phyloP scores from a whole-genome alignment of 1,140 invertebrate species.

The Dendroctonus valens region DNA sequence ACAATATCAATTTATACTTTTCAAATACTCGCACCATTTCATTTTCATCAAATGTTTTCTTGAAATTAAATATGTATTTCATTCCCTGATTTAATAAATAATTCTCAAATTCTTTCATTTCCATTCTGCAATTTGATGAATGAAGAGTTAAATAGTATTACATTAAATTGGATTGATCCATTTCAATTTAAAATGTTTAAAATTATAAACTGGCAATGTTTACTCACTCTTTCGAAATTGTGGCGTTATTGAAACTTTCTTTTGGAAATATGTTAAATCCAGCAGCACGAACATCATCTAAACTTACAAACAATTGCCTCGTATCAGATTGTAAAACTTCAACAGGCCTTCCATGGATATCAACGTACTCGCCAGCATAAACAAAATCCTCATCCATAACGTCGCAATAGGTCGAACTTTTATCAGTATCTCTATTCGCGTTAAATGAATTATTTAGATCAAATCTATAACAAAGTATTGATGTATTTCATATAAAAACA shows the following conservation, averaged over 20 bases:
- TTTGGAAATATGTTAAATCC: slow-evolving; percentile 37
- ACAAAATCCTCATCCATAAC: slow-evolving; percentile 20
- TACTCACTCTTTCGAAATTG: slow-evolving; percentile 27
- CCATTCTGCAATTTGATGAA: slow-evolving; percentile 4
- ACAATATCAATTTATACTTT: slow-evolving; percentile 22
- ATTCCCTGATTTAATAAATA: slow-evolving; percentile 31
- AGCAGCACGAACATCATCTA: slow-evolving; percentile 31
- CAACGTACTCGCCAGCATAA: slow-evolving; percentile 22
- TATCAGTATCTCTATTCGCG: neutral
- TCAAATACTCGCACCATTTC: slow-evolving; percentile 35
- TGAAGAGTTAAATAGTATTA: neutral
- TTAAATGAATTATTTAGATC: neutral
- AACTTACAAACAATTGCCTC: slow-evolving; percentile 30
- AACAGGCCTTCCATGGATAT: slow-evolving; percentile 29
- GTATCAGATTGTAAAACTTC: slow-evolving; percentile 24
- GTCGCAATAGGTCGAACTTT: neutral
- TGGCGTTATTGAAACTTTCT: slow-evolving; percentile 19
- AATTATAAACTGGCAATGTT: too few species aligned
- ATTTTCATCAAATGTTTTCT: slow-evolving; percentile 25
- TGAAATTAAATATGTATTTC: slow-evolving; percentile 25
- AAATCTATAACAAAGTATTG: neutral
- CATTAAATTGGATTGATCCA: slow-evolving; percentile 1
- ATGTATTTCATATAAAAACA: neutral
- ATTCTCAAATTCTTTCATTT: slow-evolving; percentile 23
- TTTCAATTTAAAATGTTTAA: neutral